phyloP scores from a whole-genome alignment of 2,888 invertebrate genomes.

The Chaetogeoica ovagalla region DNA sequence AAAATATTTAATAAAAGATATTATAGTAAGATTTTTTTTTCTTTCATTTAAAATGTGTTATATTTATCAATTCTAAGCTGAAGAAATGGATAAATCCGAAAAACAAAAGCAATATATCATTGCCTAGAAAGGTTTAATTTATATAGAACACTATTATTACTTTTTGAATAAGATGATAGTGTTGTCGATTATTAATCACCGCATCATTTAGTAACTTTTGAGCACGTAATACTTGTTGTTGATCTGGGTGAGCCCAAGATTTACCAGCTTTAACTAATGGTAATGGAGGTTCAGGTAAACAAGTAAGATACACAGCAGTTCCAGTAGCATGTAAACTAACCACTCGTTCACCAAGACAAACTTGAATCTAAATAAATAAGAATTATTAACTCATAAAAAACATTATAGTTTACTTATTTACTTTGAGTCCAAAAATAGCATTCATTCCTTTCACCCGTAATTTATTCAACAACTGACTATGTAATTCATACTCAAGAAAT shows the following conservation, averaged over 20 bases:
- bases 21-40: too few relatives aligned
- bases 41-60: too few relatives aligned
- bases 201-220: conserved; percentile 73
- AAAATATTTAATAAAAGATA: too few relatives aligned
- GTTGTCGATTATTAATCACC: conserved; percentile 72
- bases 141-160: conserved; percentile 21
- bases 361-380: conserved; percentile 64
- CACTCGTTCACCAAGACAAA: conserved; percentile 83
- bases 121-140: too few relatives aligned
- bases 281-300: conserved; percentile 73
- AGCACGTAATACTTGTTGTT: conserved; percentile 64
- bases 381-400: background rate
- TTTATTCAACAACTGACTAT: conserved; percentile 86
- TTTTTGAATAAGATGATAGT: conserved; percentile 62
- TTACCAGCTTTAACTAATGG: conserved; percentile 73
- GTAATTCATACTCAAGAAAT: conserved; percentile 93
- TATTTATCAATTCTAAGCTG: too few relatives aligned
- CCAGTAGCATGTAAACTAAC: conserved; percentile 87
- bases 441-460: conserved; percentile 93
- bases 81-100: too few relatives aligned
- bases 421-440: conserved; percentile 83
- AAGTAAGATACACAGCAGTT: conserved; percentile 77
- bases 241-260: conserved; percentile 68
- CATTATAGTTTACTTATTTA: conserved; percentile 58
- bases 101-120: too few relatives aligned